These are phyloP conservation scores for Tipula lateralis DNA, from an alignment of 2,888 invertebrate genomes.

Conservation along the genomic window DNA sequence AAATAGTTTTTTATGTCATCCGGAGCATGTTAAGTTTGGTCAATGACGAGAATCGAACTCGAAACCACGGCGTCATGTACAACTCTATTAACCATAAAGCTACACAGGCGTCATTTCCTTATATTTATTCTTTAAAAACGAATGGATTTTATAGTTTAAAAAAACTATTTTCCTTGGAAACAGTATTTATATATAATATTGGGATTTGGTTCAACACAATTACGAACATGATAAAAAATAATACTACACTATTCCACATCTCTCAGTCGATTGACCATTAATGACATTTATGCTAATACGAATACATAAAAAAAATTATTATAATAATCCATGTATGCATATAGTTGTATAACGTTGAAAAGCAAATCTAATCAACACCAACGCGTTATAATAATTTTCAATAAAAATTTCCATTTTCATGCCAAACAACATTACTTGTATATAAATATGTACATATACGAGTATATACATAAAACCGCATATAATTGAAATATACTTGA, in stretches of 20 bases:
- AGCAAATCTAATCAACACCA: not conserved
- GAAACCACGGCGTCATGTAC: too few relatives aligned
- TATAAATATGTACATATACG: not conserved
- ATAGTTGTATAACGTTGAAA: not conserved
- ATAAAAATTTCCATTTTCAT: slow-evolving; percentile 11
- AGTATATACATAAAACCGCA: not conserved
- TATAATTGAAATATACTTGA: slow-evolving; percentile 11
- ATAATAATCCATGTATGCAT: not conserved
- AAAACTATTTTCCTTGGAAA: not conserved
- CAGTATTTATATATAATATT: not conserved
- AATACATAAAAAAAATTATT: not conserved
- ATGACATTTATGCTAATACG: not conserved
- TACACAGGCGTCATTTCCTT: too few relatives aligned
- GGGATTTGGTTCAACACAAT: not conserved
- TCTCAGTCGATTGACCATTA: not conserved
- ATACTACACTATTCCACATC: not conserved
- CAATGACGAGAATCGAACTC: too few relatives aligned
- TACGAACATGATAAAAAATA: not conserved
- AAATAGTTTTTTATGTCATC: too few relatives aligned
- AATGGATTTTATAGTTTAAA: too few relatives aligned
- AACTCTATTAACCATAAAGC: too few relatives aligned
- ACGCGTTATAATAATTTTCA: not conserved
- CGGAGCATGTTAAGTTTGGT: too few relatives aligned
- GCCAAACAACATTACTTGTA: not conserved
- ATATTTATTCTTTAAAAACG: too few relatives aligned